Base-by-base conservation (phyloP, 2,797 vertebrate genomes). In the Lacerta agilis region DNA sequence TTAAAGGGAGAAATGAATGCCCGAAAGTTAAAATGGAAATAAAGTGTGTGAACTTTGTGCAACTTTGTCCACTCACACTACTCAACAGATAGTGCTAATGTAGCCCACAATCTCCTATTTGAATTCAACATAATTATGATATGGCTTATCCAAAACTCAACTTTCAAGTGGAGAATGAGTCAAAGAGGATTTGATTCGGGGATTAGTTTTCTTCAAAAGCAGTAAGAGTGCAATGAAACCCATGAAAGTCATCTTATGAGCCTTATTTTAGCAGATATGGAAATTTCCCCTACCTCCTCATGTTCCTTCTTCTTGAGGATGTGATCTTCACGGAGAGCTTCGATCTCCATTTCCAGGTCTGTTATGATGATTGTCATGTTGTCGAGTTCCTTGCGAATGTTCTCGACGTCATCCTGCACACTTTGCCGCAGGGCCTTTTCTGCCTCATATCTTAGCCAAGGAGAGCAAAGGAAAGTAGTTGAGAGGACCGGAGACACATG, bases 271-370 rank as follows among this genome's bases (percentile, higher is more conserved):
- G 29, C 82, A 79, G 76, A 82, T 90, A 90, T 90, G 90, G 85
- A 83, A 88, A 78, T 86, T 77, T 88, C 81, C 83, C 85, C 75
- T 94, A 97, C 97, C 97, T 97, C 94, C 79, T 97, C 97, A 1
- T 97, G 97, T 66, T 73, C 94, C 77, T 97, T 97, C 92, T 96
- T 97, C 94, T 97, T 96, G 88, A 97, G 97, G 88, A 97, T 97
- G 72, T 97, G 96, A 90, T 97, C 95, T 92, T 97, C 97, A 82
- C 97, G 95, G 93, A 97, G 90, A 55, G 96, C 96, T 85, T 97
- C 97, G 0, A 97, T 96, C 72, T 97, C 97, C 95, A 97, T 96
- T 92, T 97, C 97, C 91, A 97, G 94, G 11, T 97, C 97, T 66
- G 97, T 97, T 7, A 95, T 97, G 75, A 97, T 79, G n/a, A 97